Evolutionary conservation across 2,888 invertebrate species (phyloP).

Genomic region (Buathra laborator): DNA sequence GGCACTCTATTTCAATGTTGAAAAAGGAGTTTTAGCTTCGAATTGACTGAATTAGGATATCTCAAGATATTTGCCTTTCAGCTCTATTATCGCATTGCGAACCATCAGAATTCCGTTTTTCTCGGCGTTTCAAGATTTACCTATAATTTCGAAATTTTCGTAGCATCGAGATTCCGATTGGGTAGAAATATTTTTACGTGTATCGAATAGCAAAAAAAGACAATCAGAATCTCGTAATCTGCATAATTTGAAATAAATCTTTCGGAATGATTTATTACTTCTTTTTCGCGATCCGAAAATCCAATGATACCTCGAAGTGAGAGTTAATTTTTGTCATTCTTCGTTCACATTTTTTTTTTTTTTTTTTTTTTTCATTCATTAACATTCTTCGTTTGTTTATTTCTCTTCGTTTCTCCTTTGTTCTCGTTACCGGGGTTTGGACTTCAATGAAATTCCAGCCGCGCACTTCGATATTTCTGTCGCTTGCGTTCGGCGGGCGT

Average conservation of each 20-base stretch:
- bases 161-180: too few species aligned
- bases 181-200: background rate
- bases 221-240: background rate
- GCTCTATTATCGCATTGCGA: background rate
- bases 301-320: background rate
- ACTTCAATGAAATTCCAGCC: constrained; percentile 62
- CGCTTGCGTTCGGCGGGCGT: constrained; percentile 18
- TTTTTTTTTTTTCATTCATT: constrained; percentile 18
- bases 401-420: constrained; percentile 18
- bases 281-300: background rate
- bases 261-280: background rate
- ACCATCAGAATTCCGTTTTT: too few species aligned
- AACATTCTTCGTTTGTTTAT: constrained; percentile 16
- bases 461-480: constrained; percentile 65
- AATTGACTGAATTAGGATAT: too few species aligned
- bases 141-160: background rate
- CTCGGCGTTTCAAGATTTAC: background rate
- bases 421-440: constrained; percentile 54
- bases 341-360: constrained; percentile 13
- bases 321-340: background rate
- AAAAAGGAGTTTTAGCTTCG: background rate
- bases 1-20: background rate
- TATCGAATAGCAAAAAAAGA: background rate
- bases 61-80: too few species aligned
- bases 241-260: background rate